Evolutionary conservation across 2,797 vertebrate genomes (phyloP), one percentile per base, ranked within the genome.

Genomic region (Cossypha caffra): DNA sequence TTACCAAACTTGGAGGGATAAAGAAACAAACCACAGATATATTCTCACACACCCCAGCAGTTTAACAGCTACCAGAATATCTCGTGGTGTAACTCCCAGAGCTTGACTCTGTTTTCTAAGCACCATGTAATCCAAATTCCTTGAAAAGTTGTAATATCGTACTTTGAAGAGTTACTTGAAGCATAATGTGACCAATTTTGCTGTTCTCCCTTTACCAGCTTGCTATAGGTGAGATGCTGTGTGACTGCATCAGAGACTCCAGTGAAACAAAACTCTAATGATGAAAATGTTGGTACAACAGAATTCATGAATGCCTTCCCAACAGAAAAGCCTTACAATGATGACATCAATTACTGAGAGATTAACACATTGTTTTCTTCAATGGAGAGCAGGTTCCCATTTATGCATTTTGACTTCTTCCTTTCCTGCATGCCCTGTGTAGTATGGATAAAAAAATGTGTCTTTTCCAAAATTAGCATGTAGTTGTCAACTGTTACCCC

Each of bases 401-500:
- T 80, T 51, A 33, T 26, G 38, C 24, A 51, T 86, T 88, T 45
- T 77, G 26, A 45, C 37, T 40, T 16, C 16, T 67, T 77, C 54
- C 35, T 59, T 72, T 85, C 38, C 54, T 55, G 18, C 24, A 48
- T 16, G 20, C 33, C 24, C 16, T 10, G 37, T 6, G 10, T 29
- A 64, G 5, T 4, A 62, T 1, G 15, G 31, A 63, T 55, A 21
- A 37, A 63, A 95, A 88, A 80, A 12, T 8, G 5, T 20, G 21
- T 40, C 15, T 81, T 80, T 73, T 88, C 54, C 43, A 79, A 93
- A 93, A 91, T 58, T 19, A 76, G 16, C 21, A 68, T 8, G 16
- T 26, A 87, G 85, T 93, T 95, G 37, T 89, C 72, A 94, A 42
- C 71, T 73, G 20, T 35, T 63, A 59, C 55, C 33, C 54, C 48